Percentiles rank a stretch among this genome's conserved stretches.
Evolutionary conservation across 2,888 invertebrate genomes (phyloP).

Genomic region (Rotaria macrura): DNA sequence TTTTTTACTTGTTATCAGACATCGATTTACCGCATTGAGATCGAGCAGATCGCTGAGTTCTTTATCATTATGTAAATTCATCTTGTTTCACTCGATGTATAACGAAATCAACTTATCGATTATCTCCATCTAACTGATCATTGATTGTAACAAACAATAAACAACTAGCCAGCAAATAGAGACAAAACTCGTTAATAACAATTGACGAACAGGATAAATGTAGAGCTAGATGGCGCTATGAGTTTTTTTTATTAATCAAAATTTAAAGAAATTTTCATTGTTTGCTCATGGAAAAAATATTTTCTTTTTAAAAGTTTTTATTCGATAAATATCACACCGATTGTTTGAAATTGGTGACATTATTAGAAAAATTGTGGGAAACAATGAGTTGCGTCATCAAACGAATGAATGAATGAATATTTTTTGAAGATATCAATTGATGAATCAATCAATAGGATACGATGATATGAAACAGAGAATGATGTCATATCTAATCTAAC

Average conservation of each 20-base stretch:
- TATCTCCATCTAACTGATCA: not conserved
- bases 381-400: not conserved
- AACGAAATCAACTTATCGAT: not conserved
- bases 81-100: not conserved
- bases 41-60: conserved; percentile 10
- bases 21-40: not conserved
- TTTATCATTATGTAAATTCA: conserved; percentile 17
- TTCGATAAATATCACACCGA: not conserved
- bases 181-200: not conserved
- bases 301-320: not conserved
- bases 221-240: not conserved
- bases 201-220: not conserved
- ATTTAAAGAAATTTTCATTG: no score
- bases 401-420: no score
- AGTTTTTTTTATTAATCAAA: not conserved
- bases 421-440: not conserved
- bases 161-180: not conserved
- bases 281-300: no score
- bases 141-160: not conserved
- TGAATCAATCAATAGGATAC: no score
- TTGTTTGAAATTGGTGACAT: not conserved
- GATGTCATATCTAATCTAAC: no score
- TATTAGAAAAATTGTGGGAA: not conserved
- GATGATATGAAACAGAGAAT: no score
- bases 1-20: not conserved